A percentile compares a stretch with the other conserved stretches of the same genome.
These are phyloP conservation scores for Ibycter americanus DNA, from an alignment of 2,797 vertebrate genomes.

Conservation along the genomic window DNA sequence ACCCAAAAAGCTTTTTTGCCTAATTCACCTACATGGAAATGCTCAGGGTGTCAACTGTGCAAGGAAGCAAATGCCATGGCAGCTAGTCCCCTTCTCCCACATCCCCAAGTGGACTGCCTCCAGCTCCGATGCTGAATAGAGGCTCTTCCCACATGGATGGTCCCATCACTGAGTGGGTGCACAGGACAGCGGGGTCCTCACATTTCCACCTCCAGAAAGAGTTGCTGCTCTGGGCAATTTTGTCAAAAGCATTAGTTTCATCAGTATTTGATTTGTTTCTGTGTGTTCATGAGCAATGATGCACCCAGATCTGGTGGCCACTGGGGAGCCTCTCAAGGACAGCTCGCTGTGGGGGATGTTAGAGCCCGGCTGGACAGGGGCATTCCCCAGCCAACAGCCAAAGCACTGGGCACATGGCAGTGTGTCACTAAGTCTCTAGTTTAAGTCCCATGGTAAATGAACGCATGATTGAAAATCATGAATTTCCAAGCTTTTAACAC, in stretches of 20 bases:
- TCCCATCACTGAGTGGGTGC: fast-evolving
- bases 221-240: not conserved
- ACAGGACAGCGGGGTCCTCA: not conserved
- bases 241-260: not conserved
- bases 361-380: not conserved
- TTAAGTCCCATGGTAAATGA: not conserved
- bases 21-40: not conserved
- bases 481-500: not conserved
- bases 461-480: fast-evolving
- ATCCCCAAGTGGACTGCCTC: not conserved
- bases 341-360: fast-evolving
- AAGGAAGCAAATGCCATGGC: not conserved
- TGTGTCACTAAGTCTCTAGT: not conserved
- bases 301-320: not conserved
- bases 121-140: not conserved
- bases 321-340: fast-evolving
- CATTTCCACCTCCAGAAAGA: not conserved
- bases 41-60: fast-evolving
- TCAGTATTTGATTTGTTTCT: not conserved
- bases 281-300: not conserved
- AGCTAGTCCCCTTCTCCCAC: no score
- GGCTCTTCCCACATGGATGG: fast-evolving
- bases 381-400: not conserved
- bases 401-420: not conserved
- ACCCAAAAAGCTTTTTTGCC: not conserved